These are phyloP conservation scores for Coleophora flavipennella DNA, from an alignment of 2,888 invertebrate species.

Conservation along the genomic window DNA sequence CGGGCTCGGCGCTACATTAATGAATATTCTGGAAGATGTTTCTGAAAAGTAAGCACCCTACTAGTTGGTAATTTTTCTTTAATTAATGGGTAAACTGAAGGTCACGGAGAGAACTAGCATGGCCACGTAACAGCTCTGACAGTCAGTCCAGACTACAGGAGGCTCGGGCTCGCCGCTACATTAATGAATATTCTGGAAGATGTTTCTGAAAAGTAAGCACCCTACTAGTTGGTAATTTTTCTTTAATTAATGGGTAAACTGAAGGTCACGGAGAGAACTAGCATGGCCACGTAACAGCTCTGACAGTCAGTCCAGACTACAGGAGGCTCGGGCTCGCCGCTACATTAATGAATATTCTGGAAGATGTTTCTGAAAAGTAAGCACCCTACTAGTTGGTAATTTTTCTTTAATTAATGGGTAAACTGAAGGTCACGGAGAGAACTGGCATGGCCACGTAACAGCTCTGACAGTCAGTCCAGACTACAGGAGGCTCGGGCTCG, in stretches of 20 bases:
- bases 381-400: background rate
- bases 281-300: slow-evolving; percentile 99
- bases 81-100: slow-evolving; percentile 99
- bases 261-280: slow-evolving; percentile 97
- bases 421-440: slow-evolving; percentile 95
- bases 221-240: background rate
- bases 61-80: slow-evolving; percentile 7
- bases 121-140: slow-evolving; percentile 99
- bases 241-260: slow-evolving; percentile 97
- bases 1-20: slow-evolving; percentile 92
- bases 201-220: slow-evolving; percentile 89
- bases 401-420: slow-evolving; percentile 91
- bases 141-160: slow-evolving; percentile 94
- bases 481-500: slow-evolving; percentile 92
- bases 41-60: slow-evolving; percentile 84
- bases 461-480: slow-evolving; percentile 97
- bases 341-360: slow-evolving; percentile 93
- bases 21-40: slow-evolving; percentile 95
- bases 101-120: slow-evolving; percentile 96
- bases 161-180: slow-evolving; percentile 92
- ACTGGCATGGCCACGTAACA: slow-evolving; percentile 99
- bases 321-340: slow-evolving; percentile 93
- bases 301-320: slow-evolving; percentile 96
- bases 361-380: slow-evolving; percentile 96
- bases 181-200: slow-evolving; percentile 96